Evolutionary conservation across 2,888 invertebrate species (phyloP).

Genomic region (Brenthis daphne): DNA sequence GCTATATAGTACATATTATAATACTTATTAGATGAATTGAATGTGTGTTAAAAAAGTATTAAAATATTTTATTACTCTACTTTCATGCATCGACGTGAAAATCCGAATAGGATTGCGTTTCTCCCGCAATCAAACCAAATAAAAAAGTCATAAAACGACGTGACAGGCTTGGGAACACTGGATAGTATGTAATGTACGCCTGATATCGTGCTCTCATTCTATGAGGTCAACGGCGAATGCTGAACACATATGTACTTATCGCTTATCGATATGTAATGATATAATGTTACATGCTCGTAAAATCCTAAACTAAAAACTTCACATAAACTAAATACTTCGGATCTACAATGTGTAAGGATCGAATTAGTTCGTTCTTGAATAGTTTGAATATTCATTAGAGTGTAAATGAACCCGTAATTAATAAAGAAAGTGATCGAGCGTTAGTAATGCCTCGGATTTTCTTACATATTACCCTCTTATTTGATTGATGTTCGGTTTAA

Average conservation of each 20-base stretch:
- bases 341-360: constrained; percentile 53
- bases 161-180: constrained; percentile 77
- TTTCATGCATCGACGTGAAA: constrained; percentile 42
- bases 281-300: constrained; percentile 75
- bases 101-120: constrained; percentile 75
- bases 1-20: not conserved
- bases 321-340: constrained; percentile 45
- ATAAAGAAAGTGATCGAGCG: constrained; percentile 61
- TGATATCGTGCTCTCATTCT: constrained; percentile 67
- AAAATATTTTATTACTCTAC: constrained; percentile 16
- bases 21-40: not conserved
- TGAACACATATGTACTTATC: constrained; percentile 64
- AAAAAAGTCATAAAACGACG: constrained; percentile 77
- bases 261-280: constrained; percentile 72
- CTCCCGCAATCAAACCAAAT: constrained; percentile 71
- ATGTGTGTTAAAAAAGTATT: constrained; percentile 2
- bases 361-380: constrained; percentile 53
- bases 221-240: constrained; percentile 69
- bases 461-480: constrained; percentile 31
- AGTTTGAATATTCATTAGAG: constrained; percentile 64
- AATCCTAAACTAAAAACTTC: constrained; percentile 62
- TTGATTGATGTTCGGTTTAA: constrained; percentile 43
- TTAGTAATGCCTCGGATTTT: constrained; percentile 49
- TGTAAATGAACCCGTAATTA: constrained; percentile 66
- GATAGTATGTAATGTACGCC: constrained; percentile 64